phyloP scores from a whole-genome alignment of 1,140 invertebrate genomes.

The Helicoverpa zea region DNA sequence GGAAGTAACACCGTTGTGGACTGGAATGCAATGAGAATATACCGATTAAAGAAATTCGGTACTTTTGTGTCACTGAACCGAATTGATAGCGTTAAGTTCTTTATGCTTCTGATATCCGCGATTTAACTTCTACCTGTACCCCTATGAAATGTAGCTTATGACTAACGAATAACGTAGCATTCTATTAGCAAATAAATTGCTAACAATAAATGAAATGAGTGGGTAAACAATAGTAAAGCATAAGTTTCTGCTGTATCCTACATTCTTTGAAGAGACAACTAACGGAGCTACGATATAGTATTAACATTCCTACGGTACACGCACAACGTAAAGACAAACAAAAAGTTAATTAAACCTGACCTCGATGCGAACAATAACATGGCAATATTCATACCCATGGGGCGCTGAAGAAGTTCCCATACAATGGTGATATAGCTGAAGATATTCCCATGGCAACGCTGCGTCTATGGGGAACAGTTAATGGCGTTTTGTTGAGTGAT shows the following conservation, averaged over 20 bases:
- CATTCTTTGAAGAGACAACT: not conserved
- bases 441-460: conserved; percentile 13
- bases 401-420: conserved; percentile 38
- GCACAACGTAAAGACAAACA: conserved; percentile 52
- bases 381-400: conserved; percentile 19
- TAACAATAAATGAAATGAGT: too few relatives aligned
- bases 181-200: too few relatives aligned
- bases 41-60: conserved; percentile 23
- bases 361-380: conserved; percentile 47
- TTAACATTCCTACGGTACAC: conserved; percentile 25
- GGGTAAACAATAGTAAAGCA: too few relatives aligned
- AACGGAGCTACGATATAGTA: conserved; percentile 19
- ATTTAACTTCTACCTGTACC: too few relatives aligned
- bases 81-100: conserved; percentile 17
- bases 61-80: conserved; percentile 18
- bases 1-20: conserved; percentile 46
- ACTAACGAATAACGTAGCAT: too few relatives aligned
- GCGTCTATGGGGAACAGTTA: conserved; percentile 19
- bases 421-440: not conserved
- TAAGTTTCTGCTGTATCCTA: not conserved
- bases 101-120: not conserved
- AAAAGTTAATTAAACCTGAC: conserved; percentile 59
- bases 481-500: conserved; percentile 30
- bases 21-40: conserved; percentile 38
- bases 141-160: too few relatives aligned